A percentile compares a stretch with the other conserved stretches of the same genome.
Evolutionary conservation across 2,888 invertebrate genomes (phyloP).

Genomic region (Leptura quadrifasciata): DNA sequence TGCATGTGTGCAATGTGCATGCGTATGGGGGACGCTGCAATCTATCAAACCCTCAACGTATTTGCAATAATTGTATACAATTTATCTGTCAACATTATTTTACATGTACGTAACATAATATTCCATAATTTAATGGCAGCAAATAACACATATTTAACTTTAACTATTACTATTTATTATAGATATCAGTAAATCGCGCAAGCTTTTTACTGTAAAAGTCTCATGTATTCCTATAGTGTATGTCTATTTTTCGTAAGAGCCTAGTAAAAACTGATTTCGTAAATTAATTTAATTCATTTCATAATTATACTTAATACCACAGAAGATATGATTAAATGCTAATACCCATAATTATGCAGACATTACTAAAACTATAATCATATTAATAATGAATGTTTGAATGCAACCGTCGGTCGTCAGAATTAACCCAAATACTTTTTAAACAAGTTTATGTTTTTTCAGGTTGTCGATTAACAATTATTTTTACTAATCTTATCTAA

Average conservation of each 20-base stretch:
- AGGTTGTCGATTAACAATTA: neutral
- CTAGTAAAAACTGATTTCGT: no score
- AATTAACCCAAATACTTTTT: slow-evolving; percentile 23
- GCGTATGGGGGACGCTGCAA: neutral
- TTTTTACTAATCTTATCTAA: slow-evolving; percentile 3
- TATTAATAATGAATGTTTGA: slow-evolving; percentile 6
- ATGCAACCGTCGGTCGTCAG: slow-evolving; percentile 6
- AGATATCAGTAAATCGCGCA: neutral
- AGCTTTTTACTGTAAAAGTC: neutral
- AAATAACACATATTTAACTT: neutral
- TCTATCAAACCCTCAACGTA: neutral
- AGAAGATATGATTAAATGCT: neutral
- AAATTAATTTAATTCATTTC: neutral
- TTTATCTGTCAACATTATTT: neutral
- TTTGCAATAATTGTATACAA: neutral
- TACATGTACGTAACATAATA: neutral
- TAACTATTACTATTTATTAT: neutral
- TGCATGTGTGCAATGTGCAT: neutral
- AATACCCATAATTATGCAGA: neutral
- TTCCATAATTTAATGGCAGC: neutral
- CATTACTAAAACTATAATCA: slow-evolving; percentile 10
- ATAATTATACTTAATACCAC: neutral
- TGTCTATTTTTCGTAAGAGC: neutral
- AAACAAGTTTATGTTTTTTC: slow-evolving; percentile 11
- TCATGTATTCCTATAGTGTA: neutral